Evolutionary conservation across 2,888 invertebrate species (phyloP).

Genomic region (Hirtodrosophila cameraria): DNA sequence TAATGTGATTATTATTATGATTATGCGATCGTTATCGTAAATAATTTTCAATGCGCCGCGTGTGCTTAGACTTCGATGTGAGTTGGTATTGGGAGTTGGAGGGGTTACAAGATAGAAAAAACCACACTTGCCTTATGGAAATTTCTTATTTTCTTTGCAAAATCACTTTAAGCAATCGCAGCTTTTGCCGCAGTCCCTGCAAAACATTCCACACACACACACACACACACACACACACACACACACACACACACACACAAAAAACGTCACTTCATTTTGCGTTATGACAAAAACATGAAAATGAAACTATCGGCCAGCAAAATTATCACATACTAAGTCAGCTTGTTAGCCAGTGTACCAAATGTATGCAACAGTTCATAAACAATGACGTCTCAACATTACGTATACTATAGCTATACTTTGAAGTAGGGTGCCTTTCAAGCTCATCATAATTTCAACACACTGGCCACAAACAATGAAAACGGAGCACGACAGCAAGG

Average conservation of each 20-base stretch:
- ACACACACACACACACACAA: no score
- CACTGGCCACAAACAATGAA: constrained; percentile 43
- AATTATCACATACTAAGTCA: constrained; percentile 80
- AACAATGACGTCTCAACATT: constrained; percentile 54
- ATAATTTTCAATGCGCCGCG: constrained; percentile 76
- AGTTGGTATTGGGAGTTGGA: not conserved
- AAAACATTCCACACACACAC: constrained; percentile 27
- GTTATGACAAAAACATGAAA: constrained; percentile 71
- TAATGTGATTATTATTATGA: constrained; percentile 81
- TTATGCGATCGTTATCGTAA: constrained; percentile 81
- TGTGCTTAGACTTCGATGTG: constrained; percentile 70
- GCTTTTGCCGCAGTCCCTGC: constrained; percentile 46
- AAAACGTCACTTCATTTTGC: constrained; percentile 2
- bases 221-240: no score
- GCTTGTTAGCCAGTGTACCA: constrained; percentile 64
- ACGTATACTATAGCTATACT: constrained; percentile 16
- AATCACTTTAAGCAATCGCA: constrained; percentile 51
- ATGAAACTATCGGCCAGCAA: constrained; percentile 71
- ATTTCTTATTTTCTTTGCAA: constrained; percentile 27
- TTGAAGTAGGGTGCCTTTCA: constrained; percentile 50
- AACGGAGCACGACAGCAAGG: constrained; percentile 26
- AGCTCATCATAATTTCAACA: constrained; percentile 72
- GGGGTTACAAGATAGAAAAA: not conserved
- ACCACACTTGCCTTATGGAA: constrained; percentile 64
- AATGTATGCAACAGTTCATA: constrained; percentile 78